phyloP scores from a whole-genome alignment of 2,888 invertebrate genomes.

The Julus scanicus region DNA sequence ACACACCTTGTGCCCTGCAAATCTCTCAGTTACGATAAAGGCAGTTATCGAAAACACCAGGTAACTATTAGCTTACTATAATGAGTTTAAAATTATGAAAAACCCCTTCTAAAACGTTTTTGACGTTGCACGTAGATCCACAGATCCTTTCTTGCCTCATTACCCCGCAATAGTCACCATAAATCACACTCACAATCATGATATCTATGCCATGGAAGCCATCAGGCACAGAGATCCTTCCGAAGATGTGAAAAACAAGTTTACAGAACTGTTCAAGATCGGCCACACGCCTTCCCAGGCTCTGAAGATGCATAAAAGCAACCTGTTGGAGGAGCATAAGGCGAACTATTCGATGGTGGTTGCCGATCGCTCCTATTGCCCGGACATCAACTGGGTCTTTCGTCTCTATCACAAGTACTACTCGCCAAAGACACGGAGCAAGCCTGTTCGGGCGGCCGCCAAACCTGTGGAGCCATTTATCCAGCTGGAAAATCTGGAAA shows the following conservation, averaged over 20 bases:
- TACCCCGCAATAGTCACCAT: constrained; percentile 9
- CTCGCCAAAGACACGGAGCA: neutral
- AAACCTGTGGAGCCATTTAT: neutral
- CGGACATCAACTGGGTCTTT: constrained; percentile 34
- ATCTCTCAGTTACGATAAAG: constrained; percentile 46
- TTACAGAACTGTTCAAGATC: neutral
- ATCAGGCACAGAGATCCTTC: neutral
- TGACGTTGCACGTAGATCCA: neutral
- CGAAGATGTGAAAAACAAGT: constrained; percentile 1
- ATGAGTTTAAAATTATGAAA: neutral
- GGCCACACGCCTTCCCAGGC: constrained; percentile 26
- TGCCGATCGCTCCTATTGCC: neutral
- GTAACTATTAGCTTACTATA: neutral
- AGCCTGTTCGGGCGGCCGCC: neutral
- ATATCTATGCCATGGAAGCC: constrained; percentile 16
- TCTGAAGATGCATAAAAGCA: neutral
- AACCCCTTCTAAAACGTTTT: neutral
- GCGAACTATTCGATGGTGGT: neutral
- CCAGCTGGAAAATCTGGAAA: neutral
- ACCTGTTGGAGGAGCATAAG: neutral
- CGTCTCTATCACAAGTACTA: constrained; percentile 32
- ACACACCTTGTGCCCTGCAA: constrained; percentile 48
- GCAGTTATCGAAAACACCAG: constrained; percentile 9
- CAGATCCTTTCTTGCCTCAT: neutral
- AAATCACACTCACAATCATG: constrained; percentile 45